phyloP scores from a whole-genome alignment of 2,113 vertebrate genomes.

The Psittacula cyanocephala region DNA sequence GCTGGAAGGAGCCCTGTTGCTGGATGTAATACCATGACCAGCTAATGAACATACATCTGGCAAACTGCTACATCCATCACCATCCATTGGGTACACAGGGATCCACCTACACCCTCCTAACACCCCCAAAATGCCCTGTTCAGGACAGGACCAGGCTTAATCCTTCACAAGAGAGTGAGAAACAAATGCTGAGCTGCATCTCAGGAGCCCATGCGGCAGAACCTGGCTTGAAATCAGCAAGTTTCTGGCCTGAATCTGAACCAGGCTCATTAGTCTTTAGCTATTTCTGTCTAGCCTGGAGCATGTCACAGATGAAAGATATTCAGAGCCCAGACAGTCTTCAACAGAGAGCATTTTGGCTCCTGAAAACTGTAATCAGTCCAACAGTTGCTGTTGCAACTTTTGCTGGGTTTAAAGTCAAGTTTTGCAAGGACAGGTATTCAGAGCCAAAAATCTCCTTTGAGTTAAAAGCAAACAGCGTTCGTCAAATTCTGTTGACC shows the following conservation, averaged over 20 bases:
- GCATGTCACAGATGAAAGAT: constrained; percentile 30
- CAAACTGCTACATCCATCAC: background rate
- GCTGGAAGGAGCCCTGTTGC: background rate
- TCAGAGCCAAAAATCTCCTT: background rate
- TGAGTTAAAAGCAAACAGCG: constrained; percentile 4
- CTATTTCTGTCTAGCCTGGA: constrained; percentile 55
- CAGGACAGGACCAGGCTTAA: background rate
- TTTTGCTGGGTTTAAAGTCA: constrained; percentile 26
- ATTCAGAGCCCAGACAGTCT: constrained; percentile 25
- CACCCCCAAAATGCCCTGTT: background rate
- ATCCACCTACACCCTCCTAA: background rate
- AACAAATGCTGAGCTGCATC: background rate
- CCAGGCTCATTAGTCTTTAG: constrained; percentile 43
- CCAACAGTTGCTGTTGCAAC: background rate
- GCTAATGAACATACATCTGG: background rate
- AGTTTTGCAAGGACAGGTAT: background rate
- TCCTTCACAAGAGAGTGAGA: background rate
- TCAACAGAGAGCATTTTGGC: background rate
- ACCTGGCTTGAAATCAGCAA: constrained; percentile 38
- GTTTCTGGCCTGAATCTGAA: constrained; percentile 41
- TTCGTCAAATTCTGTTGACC: background rate
- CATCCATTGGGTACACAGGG: background rate
- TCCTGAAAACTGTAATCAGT: background rate
- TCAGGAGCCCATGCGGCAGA: background rate
- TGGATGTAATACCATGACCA: accelerated